Base-by-base conservation (phyloP, 2,888 invertebrate species). In the Papilio demoleus region DNA sequence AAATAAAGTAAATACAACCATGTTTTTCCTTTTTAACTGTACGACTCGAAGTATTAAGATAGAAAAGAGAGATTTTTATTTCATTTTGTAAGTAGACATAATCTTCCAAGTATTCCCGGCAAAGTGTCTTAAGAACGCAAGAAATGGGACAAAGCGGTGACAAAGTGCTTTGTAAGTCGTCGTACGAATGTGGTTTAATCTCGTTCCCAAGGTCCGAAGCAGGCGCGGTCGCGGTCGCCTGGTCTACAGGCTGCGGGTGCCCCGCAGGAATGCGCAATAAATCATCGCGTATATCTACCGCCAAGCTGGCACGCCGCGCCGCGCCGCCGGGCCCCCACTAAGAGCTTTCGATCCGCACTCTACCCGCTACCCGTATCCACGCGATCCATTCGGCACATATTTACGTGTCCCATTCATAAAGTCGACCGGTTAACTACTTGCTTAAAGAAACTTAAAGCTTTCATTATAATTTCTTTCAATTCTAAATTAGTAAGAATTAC, bases 251-350 rank as follows among this genome's bases (percentile, higher is more conserved):
- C 75, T 75, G 75, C 76, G 76, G 74, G 80, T 80, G 80, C 78
- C 77, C 80, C 80, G 74, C 80, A 85, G 88, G 90, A 89, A 90
- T 90, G 88, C 81, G 81, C 78, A 84, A 82, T 91, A 90, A 89
- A 90, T 90, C 90, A 88, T 86, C 76, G 74, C 70, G 71, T 78
- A 72, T 76, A 79, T 79, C 76, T 76, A 73, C 72, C 74, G 74
- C 68, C 73, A 12, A 9, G n/a, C n/a, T n/a, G 42, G n/a, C n/a
- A 42, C 4, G 42, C 42, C 42, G 42, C 47, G n/a, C 4, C n/a
- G 47, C 22, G 75, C 53, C 8, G 14, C 6, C 75, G 73, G 72
- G 72, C 71, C 70, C 72, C 71, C 71, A 72, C 70, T 74, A 64
- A 71, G 68, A 40, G 47, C 53, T 65, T 60, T 65, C 60, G 50